Evolutionary conservation across 2,888 invertebrate species (phyloP).

Genomic region (Cheilosia vernalis): DNA sequence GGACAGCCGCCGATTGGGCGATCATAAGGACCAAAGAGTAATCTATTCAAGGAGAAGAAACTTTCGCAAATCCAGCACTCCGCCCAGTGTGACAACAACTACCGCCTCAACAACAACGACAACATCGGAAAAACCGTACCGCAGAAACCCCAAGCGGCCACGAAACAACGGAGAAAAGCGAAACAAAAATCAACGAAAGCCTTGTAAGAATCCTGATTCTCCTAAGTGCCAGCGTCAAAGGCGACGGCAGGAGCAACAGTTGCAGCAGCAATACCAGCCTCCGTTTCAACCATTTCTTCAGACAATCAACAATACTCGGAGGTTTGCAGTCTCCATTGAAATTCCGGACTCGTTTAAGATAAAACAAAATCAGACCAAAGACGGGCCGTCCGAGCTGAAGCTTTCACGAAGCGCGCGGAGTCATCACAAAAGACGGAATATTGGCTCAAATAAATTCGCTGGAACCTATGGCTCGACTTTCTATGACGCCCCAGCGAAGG

Average conservation of each 20-base stretch:
- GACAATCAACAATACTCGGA: conserved; percentile 81
- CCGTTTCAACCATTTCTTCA: conserved; percentile 81
- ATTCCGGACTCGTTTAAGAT: conserved; percentile 81
- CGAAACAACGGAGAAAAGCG: conserved; percentile 70
- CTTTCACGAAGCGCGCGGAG: conserved; percentile 80
- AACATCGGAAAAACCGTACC: conserved; percentile 77
- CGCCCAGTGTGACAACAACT: conserved; percentile 37
- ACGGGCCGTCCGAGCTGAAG: conserved; percentile 74
- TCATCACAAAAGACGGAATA: conserved; percentile 79
- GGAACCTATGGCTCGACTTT: conserved; percentile 76
- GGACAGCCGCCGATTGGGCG: conserved; percentile 61
- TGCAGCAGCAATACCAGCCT: conserved; percentile 79
- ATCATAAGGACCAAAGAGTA: conserved; percentile 68
- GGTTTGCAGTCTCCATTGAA: conserved; percentile 82
- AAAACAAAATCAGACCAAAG: conserved; percentile 76
- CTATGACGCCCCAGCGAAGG: conserved; percentile 79
- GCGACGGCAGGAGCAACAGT: conserved; percentile 81
- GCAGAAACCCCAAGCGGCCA: conserved; percentile 63
- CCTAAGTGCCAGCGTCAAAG: conserved; percentile 81
- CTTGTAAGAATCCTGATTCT: conserved; percentile 81
- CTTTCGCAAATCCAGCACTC: conserved; percentile 65
- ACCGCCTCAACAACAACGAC: conserved; percentile 71
- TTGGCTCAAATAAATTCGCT: conserved; percentile 77
- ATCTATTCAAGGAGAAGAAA: conserved; percentile 61
- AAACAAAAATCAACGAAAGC: conserved; percentile 79